Conservation (phyloP, 2,113 vertebrate species). For the Pitta sordida region DNA sequence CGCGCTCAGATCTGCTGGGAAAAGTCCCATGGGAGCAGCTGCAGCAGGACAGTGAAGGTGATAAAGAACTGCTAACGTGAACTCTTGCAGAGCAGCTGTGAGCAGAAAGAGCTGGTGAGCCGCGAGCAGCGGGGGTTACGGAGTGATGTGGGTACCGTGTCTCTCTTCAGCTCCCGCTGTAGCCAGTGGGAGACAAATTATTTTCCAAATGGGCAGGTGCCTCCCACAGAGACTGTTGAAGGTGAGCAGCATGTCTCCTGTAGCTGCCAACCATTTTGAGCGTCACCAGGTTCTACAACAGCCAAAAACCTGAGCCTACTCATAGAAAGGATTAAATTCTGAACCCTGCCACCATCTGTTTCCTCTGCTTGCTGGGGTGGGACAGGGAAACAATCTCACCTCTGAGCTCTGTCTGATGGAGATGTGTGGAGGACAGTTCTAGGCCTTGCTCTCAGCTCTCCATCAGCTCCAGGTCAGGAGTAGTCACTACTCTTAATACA, state of each 20-base stretch:
- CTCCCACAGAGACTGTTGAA: neutral
- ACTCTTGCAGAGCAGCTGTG: neutral
- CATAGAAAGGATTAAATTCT: neutral
- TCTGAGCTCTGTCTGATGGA: neutral
- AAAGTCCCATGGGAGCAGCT: neutral
- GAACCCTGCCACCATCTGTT: neutral
- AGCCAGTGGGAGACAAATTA: neutral
- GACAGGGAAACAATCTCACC: neutral
- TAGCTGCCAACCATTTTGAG: neutral
- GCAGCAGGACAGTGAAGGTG: neutral
- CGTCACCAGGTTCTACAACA: neutral
- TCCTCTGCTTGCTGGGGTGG: neutral
- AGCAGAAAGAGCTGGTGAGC: neutral
- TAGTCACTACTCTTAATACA: accelerated
- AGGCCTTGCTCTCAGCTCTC: neutral
- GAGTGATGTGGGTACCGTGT: neutral
- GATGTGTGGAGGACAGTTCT: neutral
- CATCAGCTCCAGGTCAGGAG: neutral
- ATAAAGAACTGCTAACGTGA: accelerated
- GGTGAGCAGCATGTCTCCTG: neutral
- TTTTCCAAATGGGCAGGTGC: neutral
- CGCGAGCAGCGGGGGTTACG: neutral
- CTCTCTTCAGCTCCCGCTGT: neutral
- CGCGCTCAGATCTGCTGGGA: neutral
- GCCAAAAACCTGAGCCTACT: neutral